Percentiles rank a stretch among this genome's conserved stretches.
Conservation (phyloP, 2,797 vertebrate genomes). For the Lacerta bilineata region DNA sequence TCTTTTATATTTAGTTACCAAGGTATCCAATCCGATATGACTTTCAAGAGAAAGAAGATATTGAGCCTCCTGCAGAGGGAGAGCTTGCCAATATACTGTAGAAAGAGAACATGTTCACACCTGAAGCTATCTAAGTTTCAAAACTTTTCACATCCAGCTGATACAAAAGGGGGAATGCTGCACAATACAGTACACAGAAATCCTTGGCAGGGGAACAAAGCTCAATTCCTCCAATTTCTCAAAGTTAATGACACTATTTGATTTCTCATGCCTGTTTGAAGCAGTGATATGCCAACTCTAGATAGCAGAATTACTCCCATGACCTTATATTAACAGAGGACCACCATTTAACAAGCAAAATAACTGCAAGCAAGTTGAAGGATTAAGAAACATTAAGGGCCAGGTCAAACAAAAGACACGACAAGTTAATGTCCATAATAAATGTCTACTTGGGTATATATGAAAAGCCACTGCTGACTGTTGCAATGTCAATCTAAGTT, state of each 20-base stretch:
- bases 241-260: background rate
- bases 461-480: background rate
- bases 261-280: background rate
- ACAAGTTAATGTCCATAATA: background rate
- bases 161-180: background rate
- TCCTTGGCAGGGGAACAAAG: background rate
- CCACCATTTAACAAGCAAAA: background rate
- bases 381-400: background rate
- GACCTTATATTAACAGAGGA: background rate
- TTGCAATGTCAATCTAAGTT: background rate
- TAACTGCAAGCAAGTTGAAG: background rate
- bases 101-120: background rate
- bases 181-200: no score
- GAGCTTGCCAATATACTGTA: background rate
- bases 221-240: background rate
- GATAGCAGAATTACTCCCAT: background rate
- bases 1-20: background rate
- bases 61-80: background rate
- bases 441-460: background rate
- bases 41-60: background rate
- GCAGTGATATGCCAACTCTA: background rate
- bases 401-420: no score
- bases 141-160: background rate
- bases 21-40: background rate
- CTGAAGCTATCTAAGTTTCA: background rate